Evolutionary conservation across 30 jellyfish, hydroid and myxozoan genomes (phyloP).

Genomic region (Turritopsis rubra): DNA sequence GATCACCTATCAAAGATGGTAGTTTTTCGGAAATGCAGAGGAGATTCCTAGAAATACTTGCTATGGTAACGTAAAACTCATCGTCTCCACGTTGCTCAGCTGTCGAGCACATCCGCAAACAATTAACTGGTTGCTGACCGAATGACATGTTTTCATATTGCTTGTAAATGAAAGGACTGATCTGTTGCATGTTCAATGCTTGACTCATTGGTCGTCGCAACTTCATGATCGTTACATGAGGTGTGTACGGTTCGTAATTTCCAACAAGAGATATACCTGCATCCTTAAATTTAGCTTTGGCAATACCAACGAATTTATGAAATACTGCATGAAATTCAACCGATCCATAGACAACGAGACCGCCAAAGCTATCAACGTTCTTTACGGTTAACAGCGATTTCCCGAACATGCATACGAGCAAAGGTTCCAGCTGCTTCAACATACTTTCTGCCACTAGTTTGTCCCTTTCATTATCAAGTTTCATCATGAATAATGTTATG

Average conservation of each 20-base stretch:
- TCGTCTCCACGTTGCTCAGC: conserved; percentile 67
- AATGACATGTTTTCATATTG: conserved; percentile 28
- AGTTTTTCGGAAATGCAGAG: conserved; percentile 53
- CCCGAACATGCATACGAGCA: conserved; percentile 59
- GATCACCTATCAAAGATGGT: conserved; percentile 30
- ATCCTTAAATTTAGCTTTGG: conserved; percentile 61
- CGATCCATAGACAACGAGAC: conserved; percentile 73
- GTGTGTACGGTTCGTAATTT: conserved; percentile 62
- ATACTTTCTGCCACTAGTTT: conserved; percentile 45
- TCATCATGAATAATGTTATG: conserved; percentile 84
- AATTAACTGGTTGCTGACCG: conserved; percentile 65
- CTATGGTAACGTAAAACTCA: conserved; percentile 66
- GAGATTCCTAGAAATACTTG: conserved; percentile 33
- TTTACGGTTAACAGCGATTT: conserved; percentile 23
- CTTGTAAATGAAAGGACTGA: conserved; percentile 45
- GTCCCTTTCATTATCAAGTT: conserved; percentile 66
- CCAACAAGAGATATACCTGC: conserved; percentile 75
- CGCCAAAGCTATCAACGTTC: conserved; percentile 58
- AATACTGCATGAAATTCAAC: conserved; percentile 38
- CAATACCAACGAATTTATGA: conserved; percentile 48
- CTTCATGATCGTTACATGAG: conserved; percentile 83
- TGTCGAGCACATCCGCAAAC: conserved; percentile 65
- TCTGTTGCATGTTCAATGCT: conserved; percentile 22
- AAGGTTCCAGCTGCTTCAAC: conserved; percentile 42
- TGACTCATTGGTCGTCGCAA: conserved; percentile 71